Conservation (phyloP, 2,888 invertebrate genomes). For the Anthophora plumipes region DNA sequence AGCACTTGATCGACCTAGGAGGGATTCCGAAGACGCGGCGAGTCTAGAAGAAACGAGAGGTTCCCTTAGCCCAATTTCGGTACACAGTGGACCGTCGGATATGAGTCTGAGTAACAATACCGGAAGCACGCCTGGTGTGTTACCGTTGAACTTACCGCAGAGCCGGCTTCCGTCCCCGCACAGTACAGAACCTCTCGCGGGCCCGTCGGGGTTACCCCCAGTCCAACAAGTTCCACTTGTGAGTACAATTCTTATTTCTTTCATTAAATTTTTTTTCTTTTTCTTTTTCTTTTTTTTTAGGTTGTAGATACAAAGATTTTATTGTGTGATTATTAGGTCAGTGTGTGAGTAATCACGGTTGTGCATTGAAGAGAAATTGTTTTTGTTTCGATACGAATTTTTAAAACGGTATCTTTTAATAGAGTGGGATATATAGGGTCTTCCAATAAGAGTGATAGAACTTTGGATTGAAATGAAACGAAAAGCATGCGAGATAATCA, state of each 20-base stretch:
- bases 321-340: no score
- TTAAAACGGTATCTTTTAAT: no score
- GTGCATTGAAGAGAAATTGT: no score
- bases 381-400: no score
- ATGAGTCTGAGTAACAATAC: conserved; percentile 86
- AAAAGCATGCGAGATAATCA: no score
- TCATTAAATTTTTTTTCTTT: neutral
- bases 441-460: no score
- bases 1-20: conserved; percentile 81
- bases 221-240: conserved; percentile 96
- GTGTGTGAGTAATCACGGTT: no score
- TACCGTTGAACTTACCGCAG: conserved; percentile 79
- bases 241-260: conserved; percentile 80
- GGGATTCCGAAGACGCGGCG: conserved; percentile 81
- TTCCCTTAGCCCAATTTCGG: conserved; percentile 83
- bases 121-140: conserved; percentile 82
- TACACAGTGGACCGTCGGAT: conserved; percentile 86
- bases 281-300: no score
- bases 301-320: no score
- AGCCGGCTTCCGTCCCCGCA: conserved; percentile 88
- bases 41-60: conserved; percentile 82
- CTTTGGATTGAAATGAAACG: no score
- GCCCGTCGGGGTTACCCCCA: conserved; percentile 93
- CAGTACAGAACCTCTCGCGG: conserved; percentile 90
- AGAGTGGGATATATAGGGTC: no score